phyloP scores from a whole-genome alignment of 2,797 vertebrate genomes.

The Darevskia nairensis region DNA sequence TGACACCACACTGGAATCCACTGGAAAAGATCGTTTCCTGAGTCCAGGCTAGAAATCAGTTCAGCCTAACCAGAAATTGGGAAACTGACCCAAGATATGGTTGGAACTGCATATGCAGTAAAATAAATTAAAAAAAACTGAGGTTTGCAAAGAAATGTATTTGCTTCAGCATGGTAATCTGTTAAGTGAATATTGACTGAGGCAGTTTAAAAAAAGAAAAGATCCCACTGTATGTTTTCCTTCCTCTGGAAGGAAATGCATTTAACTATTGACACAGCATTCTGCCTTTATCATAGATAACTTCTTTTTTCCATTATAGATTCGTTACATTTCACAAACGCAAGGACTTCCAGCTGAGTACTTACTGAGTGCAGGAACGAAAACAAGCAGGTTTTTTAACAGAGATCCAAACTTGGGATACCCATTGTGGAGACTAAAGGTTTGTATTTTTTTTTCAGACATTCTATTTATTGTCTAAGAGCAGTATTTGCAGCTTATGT shows the following conservation, averaged over 20 bases:
- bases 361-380: constrained; percentile 96
- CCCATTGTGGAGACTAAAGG: constrained; percentile 97
- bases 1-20: neutral
- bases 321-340: constrained; percentile 98
- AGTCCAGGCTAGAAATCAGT: neutral
- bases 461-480: neutral
- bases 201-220: neutral
- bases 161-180: neutral
- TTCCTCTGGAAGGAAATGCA: neutral
- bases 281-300: constrained; percentile 31
- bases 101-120: neutral
- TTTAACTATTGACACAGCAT: neutral
- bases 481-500: neutral
- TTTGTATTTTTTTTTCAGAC: constrained; percentile 62
- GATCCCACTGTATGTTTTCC: neutral
- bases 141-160: constrained; percentile 41
- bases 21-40: neutral
- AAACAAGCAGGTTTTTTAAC: constrained; percentile 98
- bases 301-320: constrained; percentile 77
- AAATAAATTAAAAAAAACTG: neutral
- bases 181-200: neutral
- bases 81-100: neutral
- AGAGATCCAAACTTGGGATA: constrained; percentile 95
- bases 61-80: neutral
- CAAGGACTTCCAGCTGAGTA: constrained; percentile 98